phyloP scores from a whole-genome alignment of 2,797 vertebrate species.

The Denticeps clupeoides region DNA sequence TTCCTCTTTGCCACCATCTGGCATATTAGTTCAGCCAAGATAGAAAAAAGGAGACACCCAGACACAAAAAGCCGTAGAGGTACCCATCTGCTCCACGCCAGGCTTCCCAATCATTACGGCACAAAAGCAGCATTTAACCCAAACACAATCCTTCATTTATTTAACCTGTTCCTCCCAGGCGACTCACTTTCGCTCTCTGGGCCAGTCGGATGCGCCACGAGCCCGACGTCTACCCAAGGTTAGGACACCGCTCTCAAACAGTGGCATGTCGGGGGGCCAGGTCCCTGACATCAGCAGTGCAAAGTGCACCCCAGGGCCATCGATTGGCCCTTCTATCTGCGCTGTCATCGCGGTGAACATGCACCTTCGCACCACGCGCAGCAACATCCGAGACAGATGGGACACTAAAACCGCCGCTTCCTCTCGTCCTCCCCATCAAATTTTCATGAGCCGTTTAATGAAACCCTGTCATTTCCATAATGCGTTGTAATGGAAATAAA shows the following conservation, averaged over 20 bases:
- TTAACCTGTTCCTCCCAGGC: constrained; percentile 83
- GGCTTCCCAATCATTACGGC: constrained; percentile 71
- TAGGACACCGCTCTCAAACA: background rate
- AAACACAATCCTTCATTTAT: constrained; percentile 70
- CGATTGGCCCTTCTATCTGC: constrained; percentile 31
- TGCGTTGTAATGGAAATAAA: too few species aligned
- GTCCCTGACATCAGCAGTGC: constrained; percentile 24
- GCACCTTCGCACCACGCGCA: constrained; percentile 13
- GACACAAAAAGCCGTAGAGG: constrained; percentile 70
- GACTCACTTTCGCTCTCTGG: too few species aligned
- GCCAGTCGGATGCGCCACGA: too few species aligned
- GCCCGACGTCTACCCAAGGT: too few species aligned
- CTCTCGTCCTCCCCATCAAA: background rate
- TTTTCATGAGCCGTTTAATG: constrained; percentile 4
- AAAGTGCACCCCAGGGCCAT: constrained; percentile 19
- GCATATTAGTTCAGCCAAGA: constrained; percentile 78
- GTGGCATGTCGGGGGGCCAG: constrained; percentile 14
- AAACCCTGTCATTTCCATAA: constrained; percentile 21
- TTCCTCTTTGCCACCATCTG: constrained; percentile 90
- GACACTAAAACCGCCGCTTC: background rate
- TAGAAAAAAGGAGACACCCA: constrained; percentile 41
- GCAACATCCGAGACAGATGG: background rate
- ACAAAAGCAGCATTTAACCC: constrained; percentile 89
- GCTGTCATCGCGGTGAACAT: constrained; percentile 35
- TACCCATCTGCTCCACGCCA: constrained; percentile 82